Evolutionary conservation across 2,797 vertebrate species (phyloP).

Genomic region (Enteromius trimaculatus): DNA sequence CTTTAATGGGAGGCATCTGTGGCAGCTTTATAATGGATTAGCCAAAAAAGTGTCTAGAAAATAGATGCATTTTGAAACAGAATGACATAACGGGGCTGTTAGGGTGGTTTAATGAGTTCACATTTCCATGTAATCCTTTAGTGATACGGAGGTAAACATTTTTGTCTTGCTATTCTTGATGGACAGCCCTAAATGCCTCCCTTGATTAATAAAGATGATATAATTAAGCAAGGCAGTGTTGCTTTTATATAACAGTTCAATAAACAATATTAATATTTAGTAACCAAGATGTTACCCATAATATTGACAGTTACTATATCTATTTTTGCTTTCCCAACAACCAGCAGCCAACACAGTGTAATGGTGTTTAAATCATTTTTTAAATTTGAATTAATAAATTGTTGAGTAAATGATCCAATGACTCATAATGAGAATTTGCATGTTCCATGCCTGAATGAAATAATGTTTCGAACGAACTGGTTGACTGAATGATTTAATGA

Average conservation of each 20-base stretch:
- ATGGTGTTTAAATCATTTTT: background rate
- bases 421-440: too few relatives aligned
- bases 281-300: background rate
- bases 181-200: background rate
- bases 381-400: background rate
- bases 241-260: background rate
- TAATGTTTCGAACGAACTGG: background rate
- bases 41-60: slow-evolving; percentile 3
- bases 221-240: background rate
- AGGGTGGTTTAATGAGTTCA: background rate
- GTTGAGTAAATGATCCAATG: background rate
- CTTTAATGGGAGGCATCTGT: slow-evolving; percentile 11
- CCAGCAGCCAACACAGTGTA: background rate
- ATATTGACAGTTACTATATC: background rate
- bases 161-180: background rate
- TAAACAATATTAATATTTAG: background rate
- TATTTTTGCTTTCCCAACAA: background rate
- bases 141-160: background rate
- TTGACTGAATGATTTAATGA: background rate
- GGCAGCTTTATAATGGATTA: slow-evolving; percentile 33
- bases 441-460: background rate
- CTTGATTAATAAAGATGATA: slow-evolving; percentile 10
- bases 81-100: slow-evolving; percentile 2
- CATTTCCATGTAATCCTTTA: background rate
- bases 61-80: slow-evolving; percentile 12